Evolutionary conservation across 1,140 invertebrate genomes (phyloP), one percentile per base, ranked within the genome.

Genomic region (Venustaconcha ellipsiformis): DNA sequence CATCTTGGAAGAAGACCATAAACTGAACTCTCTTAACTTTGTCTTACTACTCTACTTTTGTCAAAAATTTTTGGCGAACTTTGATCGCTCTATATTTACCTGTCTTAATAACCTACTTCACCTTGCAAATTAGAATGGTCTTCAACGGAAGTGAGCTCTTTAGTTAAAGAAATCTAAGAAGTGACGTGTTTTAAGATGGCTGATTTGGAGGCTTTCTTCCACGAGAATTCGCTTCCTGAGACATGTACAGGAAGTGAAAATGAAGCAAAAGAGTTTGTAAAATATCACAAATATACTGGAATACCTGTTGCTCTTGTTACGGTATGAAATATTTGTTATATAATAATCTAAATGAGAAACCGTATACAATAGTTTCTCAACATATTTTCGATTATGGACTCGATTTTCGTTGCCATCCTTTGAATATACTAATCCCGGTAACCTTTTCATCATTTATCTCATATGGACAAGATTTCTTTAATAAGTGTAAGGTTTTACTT

Each of bases 271-370:
- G 92, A 93, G 83, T 96, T 96, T 90, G 92, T 92, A 80, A 90
- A 93, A 57, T 87, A 92, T 74, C 94, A 95, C 83, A 90, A 92
- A 70, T 90, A 92, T 78, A 88, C 91, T 63, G 91, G 93, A 59
- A 92, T 92, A 80, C 93, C 93, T 86, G 93, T 96, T 78, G 95
- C 94, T 64, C 90, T 96, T 71, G 92, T 96, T 3, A 96, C 95
- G 74, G 95, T 95, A 90, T 90, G 30, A 13, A 73, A 13, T 64
- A 48, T 37, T 62, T 55, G 18, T 26, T n/a, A 30, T 26, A 12
- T 56, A 15, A 57, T 60, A 62, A 4, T 26, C 20, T 23, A 57
- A 69, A 14, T 59, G 68, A 56, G 18, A 48, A 15, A 17, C 26
- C 57, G 11, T n/a, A 18, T 58, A 37, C 18, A 17, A 48, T 70